phyloP scores from a whole-genome alignment of 2,113 vertebrate species.

The Ictalurus punctatus region DNA sequence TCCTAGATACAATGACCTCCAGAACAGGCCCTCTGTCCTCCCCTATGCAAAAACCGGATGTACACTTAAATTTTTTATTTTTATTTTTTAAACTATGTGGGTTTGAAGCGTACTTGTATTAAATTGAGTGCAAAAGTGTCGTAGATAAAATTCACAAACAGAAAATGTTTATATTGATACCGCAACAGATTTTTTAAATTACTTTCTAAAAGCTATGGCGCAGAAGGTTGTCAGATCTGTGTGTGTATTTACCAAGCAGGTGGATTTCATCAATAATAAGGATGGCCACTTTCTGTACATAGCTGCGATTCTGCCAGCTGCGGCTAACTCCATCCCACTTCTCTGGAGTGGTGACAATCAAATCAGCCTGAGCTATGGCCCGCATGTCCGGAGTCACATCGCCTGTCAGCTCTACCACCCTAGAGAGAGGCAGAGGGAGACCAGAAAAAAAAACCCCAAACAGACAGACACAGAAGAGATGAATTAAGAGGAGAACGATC shows the following conservation, averaged over 20 bases:
- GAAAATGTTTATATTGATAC: neutral
- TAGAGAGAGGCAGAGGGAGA: slow-evolving; percentile 51
- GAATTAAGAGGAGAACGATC: neutral
- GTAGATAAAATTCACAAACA: no score
- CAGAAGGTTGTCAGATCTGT: neutral
- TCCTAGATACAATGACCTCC: slow-evolving; percentile 97
- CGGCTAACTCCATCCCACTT: slow-evolving; percentile 98
- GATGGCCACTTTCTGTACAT: slow-evolving; percentile 94
- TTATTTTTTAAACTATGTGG: neutral
- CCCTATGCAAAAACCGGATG: slow-evolving; percentile 69
- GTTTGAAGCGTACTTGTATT: neutral
- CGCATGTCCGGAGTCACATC: slow-evolving; percentile 97
- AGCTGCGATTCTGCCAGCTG: slow-evolving; percentile 97
- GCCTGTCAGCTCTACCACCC: slow-evolving; percentile 94
- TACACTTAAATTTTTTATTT: neutral
- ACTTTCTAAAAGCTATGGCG: neutral
- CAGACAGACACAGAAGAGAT: neutral
- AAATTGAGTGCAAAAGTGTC: neutral
- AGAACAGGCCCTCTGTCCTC: slow-evolving; percentile 96
- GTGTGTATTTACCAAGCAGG: slow-evolving; percentile 79
- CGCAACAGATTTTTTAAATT: neutral
- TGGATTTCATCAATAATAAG: slow-evolving; percentile 99
- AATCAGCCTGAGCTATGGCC: slow-evolving; percentile 90
- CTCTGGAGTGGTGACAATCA: slow-evolving; percentile 97
- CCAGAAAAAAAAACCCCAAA: neutral